Evolutionary conservation across 2,888 invertebrate species (phyloP).

Genomic region (Caenorhabditis sp.): DNA sequence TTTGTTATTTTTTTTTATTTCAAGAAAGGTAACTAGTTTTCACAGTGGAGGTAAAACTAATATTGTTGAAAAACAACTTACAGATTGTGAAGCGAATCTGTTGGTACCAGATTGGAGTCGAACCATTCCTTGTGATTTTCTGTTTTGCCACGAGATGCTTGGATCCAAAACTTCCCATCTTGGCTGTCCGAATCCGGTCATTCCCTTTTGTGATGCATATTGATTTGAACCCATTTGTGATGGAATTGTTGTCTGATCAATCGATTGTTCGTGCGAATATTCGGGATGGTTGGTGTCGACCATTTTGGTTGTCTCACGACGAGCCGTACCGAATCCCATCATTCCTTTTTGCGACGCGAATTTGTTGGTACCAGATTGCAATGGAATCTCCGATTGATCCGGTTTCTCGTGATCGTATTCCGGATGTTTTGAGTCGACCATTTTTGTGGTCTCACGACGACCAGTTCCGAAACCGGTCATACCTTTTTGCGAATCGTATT

Average conservation of each 20-base stretch:
- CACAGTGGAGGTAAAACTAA: too few relatives aligned
- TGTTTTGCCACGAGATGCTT: conserved; percentile 68
- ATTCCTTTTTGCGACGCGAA: conserved; percentile 70
- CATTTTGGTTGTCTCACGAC: conserved; percentile 70
- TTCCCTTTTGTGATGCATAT: conserved; percentile 70
- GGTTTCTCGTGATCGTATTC: conserved; percentile 70
- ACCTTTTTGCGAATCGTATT: conserved; percentile 71
- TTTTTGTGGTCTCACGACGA: conserved; percentile 71
- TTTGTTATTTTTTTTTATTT: too few relatives aligned
- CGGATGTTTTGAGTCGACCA: conserved; percentile 70
- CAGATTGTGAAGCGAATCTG: conserved; percentile 68
- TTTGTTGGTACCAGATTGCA: conserved; percentile 70
- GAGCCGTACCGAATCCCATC: conserved; percentile 70
- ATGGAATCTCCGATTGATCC: conserved; percentile 70
- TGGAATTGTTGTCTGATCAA: conserved; percentile 65
- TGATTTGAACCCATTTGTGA: conserved; percentile 70
- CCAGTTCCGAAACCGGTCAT: conserved; percentile 70
- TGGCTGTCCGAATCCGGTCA: conserved; percentile 70
- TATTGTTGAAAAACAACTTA: conserved; percentile 14
- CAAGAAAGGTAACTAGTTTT: too few relatives aligned
- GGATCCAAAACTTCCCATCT: conserved; percentile 70
- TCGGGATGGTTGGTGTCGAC: conserved; percentile 70
- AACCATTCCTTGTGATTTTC: conserved; percentile 69
- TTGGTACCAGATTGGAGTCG: conserved; percentile 69
- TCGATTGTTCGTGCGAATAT: conserved; percentile 66